Conservation (phyloP, 2,888 invertebrate genomes). For the Abrostola tripartita region DNA sequence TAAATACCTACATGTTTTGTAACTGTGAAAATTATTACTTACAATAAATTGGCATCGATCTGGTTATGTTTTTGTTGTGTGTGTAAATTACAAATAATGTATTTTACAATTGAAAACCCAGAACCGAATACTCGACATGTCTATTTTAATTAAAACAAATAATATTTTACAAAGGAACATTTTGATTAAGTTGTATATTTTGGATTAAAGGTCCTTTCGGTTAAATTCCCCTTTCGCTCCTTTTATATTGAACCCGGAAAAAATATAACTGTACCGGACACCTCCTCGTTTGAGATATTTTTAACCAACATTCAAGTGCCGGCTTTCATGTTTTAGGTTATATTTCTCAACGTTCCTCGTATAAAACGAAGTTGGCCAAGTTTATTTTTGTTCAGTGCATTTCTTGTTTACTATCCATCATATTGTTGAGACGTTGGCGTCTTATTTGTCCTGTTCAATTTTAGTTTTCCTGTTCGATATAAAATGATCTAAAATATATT, state of each 20-base stretch:
- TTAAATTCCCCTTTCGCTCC: conserved; percentile 23
- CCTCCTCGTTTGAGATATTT: conserved; percentile 66
- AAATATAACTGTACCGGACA: conserved; percentile 39
- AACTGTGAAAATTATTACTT: neutral
- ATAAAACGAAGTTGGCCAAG: conserved; percentile 71
- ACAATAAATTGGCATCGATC: no score
- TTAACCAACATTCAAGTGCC: conserved; percentile 69
- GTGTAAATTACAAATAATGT: no score
- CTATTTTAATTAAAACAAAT: neutral
- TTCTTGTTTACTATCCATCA: conserved; percentile 82
- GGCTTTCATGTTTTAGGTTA: conserved; percentile 67
- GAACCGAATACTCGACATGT: conserved; percentile 12
- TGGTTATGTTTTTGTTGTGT: no score
- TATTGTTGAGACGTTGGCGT: conserved; percentile 73
- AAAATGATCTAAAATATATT: conserved; percentile 51
- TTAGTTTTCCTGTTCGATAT: conserved; percentile 66
- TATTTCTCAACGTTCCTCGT: conserved; percentile 69
- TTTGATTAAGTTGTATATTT: conserved; percentile 18
- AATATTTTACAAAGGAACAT: neutral
- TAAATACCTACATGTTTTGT: neutral
- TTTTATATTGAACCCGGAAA: conserved; percentile 25
- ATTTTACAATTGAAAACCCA: no score
- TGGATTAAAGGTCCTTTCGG: conserved; percentile 21
- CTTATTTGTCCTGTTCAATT: conserved; percentile 73
- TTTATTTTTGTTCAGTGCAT: conserved; percentile 79